Percentiles rank a stretch among this genome's conserved stretches.
phyloP scores from a whole-genome alignment of 2,113 vertebrate genomes.

The Aptenodytes forsteri region DNA sequence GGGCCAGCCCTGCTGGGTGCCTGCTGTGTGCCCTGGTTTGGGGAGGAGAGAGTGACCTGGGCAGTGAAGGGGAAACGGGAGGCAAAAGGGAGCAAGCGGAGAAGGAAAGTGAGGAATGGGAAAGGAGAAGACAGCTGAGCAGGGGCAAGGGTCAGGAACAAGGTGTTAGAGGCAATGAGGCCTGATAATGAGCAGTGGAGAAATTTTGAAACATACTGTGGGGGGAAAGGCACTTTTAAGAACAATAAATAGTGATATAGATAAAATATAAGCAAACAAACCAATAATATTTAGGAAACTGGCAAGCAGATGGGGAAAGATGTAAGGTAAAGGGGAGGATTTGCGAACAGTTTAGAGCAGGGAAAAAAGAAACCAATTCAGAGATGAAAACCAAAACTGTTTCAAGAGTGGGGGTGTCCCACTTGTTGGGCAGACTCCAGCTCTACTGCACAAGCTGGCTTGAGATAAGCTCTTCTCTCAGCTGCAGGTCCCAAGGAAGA shows the following conservation, averaged over 20 bases:
- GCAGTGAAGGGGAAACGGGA: background rate
- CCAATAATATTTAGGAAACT: background rate
- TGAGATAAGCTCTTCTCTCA: background rate
- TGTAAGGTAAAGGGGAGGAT: background rate
- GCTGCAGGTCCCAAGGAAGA: background rate
- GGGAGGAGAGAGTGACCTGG: background rate
- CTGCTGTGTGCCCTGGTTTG: fast-evolving
- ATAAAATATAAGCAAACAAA: background rate
- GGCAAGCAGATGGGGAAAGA: background rate
- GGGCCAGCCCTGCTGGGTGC: background rate
- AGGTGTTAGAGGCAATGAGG: background rate
- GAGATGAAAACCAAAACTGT: background rate
- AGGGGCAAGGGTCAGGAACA: background rate
- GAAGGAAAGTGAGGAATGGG: background rate
- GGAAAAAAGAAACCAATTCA: background rate
- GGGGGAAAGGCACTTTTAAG: background rate
- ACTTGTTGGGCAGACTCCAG: background rate
- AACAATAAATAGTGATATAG: background rate
- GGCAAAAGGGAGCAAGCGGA: background rate
- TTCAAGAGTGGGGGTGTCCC: background rate
- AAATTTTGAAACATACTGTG: background rate
- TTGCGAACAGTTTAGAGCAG: background rate
- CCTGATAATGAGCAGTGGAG: background rate
- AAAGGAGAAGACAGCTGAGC: background rate
- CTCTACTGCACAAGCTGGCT: background rate